phyloP scores from a whole-genome alignment of 2,113 vertebrate genomes.

The Salminus brasiliensis region DNA sequence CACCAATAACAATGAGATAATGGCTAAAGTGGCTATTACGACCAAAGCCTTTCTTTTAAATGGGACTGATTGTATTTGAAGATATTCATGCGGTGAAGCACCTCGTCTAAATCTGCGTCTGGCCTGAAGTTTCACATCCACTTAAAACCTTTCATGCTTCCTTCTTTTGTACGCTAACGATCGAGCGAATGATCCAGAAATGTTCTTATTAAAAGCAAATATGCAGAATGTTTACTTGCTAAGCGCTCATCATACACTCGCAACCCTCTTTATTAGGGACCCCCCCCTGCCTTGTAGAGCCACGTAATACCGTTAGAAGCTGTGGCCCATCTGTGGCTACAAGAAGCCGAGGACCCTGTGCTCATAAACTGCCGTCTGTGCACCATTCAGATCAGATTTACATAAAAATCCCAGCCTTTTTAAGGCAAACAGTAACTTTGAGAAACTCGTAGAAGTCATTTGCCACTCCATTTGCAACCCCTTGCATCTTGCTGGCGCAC shows the following conservation, averaged over 20 bases:
- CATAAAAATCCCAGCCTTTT: too few relatives aligned
- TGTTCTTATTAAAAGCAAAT: too few relatives aligned
- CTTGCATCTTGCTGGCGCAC: too few relatives aligned
- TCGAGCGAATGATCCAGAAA: neutral
- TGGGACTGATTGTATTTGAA: neutral
- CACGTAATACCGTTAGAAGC: too few relatives aligned
- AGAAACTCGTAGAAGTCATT: too few relatives aligned
- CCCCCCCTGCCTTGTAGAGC: too few relatives aligned
- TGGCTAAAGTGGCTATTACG: conserved; percentile 18
- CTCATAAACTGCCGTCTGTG: neutral
- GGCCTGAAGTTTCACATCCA: neutral
- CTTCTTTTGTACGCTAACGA: neutral
- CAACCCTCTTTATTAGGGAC: neutral
- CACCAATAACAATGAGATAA: conserved; percentile 45
- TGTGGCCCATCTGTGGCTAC: too few relatives aligned
- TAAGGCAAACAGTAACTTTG: too few relatives aligned
- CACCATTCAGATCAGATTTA: too few relatives aligned
- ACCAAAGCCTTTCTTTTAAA: neutral
- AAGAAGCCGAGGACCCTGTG: neutral
- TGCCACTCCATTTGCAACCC: too few relatives aligned
- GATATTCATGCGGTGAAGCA: neutral
- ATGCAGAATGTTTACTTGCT: neutral
- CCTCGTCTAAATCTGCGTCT: neutral
- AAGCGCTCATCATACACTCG: neutral
- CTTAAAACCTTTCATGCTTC: neutral